Evolutionary conservation across 2,888 invertebrate genomes (phyloP), one percentile per base, ranked within the genome.

Genomic region (Cyaniris semiargus): DNA sequence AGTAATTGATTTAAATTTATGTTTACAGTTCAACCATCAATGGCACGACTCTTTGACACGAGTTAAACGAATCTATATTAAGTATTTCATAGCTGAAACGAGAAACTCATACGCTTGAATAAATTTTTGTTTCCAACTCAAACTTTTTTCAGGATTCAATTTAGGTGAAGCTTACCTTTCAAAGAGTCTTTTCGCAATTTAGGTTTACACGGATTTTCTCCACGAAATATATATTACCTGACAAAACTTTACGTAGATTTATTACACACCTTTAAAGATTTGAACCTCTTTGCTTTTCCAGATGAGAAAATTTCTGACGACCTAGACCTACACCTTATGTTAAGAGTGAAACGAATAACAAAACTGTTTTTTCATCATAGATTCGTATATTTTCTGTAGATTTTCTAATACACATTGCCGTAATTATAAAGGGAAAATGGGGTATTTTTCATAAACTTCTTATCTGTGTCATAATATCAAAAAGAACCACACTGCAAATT

Each of bases 81-180:
- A 27, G 27, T 27, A 23, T 27, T 66, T 66, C 66, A 66, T 66
- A 31, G 18, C 27, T 66, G 4, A 6, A 66, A 15, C 27, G 1
- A 8, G 5, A 27, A 27, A 66, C 27, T 66, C 27, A 66, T 23
- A 66, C 15, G 27, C 66, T 31, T 18, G 27, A 66, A 31, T 66
- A 66, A 66, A 66, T 31, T 66, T 66, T 31, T 27, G 66, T 18
- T 66, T 27, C 58, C 21, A 58, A 60, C 13, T 23, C 13, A 13
- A 27, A 66, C 66, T 66, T 27, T 66, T 66, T 66, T 66, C 66
- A 66, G 66, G 0, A 31, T 66, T 66, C 66, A 66, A 66, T 66
- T 66, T 31, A 66, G 66, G 18, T 31, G 66, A 15, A 66, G 66
- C 66, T 66, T 66, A 66, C 66, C 66, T 66, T 27, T 66, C 27